These are phyloP conservation scores for Ligdia adustata DNA, from an alignment of 2,888 invertebrate genomes.

Conservation along the genomic window DNA sequence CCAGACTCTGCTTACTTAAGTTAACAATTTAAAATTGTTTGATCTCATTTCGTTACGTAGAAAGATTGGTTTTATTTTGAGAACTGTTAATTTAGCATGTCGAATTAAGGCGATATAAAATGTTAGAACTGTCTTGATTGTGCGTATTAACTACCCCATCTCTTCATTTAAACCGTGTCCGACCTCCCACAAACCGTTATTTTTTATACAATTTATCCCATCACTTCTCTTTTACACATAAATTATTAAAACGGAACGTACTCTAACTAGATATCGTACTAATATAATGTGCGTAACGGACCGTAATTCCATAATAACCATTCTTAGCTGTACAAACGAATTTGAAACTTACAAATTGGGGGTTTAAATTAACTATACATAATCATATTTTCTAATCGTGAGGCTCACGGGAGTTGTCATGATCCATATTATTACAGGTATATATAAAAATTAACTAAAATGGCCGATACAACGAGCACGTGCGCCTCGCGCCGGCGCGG, in stretches of 20 bases:
- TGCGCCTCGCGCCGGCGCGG: slow-evolving; percentile 18
- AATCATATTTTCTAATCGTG: slow-evolving; percentile 30
- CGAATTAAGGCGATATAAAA: too few relatives aligned
- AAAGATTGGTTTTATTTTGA: too few relatives aligned
- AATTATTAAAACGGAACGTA: slow-evolving; percentile 69
- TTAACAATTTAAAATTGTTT: too few relatives aligned
- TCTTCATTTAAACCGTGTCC: slow-evolving; percentile 43
- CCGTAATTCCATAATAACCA: slow-evolving; percentile 62
- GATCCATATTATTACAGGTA: slow-evolving; percentile 21
- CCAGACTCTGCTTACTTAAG: too few relatives aligned
- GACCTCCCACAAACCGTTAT: slow-evolving; percentile 54
- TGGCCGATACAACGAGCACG: slow-evolving; percentile 16
- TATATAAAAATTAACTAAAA: slow-evolving; percentile 21
- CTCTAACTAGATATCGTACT: slow-evolving; percentile 51
- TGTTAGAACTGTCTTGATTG: too few relatives aligned
- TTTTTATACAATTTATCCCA: slow-evolving; percentile 51
- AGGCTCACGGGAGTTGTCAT: slow-evolving; percentile 23
- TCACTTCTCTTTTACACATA: slow-evolving; percentile 68
- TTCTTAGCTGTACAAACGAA: slow-evolving; percentile 65
- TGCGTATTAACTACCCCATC: slow-evolving; percentile 29
- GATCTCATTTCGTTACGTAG: too few relatives aligned
- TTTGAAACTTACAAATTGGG: slow-evolving; percentile 31
- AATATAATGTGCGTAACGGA: slow-evolving; percentile 69
- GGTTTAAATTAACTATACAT: slow-evolving; percentile 27
- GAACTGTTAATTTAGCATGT: too few relatives aligned